Conservation (phyloP, 2,113 vertebrate species). For the Cynoglossus semilaevis region DNA sequence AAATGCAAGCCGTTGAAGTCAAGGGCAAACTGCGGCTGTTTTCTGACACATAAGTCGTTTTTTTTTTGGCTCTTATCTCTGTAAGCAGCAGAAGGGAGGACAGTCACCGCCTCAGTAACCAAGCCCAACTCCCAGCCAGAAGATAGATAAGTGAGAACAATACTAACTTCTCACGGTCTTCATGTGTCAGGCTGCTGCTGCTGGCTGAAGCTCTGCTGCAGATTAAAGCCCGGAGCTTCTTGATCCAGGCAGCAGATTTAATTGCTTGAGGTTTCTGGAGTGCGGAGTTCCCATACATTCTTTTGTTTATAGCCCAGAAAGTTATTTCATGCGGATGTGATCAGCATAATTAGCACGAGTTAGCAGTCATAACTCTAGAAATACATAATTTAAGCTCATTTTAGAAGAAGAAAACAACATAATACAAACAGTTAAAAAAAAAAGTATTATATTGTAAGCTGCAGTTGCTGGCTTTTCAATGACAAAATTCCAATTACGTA, state of each 20-base stretch:
- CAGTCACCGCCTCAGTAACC: conserved; percentile 36
- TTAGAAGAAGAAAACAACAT: too few species aligned
- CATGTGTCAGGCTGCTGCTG: conserved; percentile 29
- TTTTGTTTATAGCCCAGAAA: conserved; percentile 1
- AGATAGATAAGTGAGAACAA: conserved; percentile 51
- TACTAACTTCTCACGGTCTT: conserved; percentile 28
- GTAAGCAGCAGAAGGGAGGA: conserved; percentile 60
- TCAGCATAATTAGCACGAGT: neutral
- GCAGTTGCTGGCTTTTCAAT: too few species aligned
- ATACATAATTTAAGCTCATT: too few species aligned
- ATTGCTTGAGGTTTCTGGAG: conserved; percentile 33
- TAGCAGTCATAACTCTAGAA: too few species aligned
- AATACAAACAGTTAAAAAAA: too few species aligned
- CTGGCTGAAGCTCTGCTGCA: conserved; percentile 12
- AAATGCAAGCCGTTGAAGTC: conserved; percentile 6
- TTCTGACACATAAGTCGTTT: conserved; percentile 41
- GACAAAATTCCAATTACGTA: too few species aligned
- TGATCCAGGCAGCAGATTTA: conserved; percentile 31
- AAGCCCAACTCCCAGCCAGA: conserved; percentile 55
- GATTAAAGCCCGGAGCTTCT: conserved; percentile 27
- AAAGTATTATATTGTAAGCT: too few species aligned
- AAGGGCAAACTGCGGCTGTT: conserved; percentile 18
- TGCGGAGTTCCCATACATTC: conserved; percentile 24
- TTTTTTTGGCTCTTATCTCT: conserved; percentile 67
- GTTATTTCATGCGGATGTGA: neutral